Base-by-base conservation (phyloP, 2,797 vertebrate genomes). In the Pogoniulus pusillus region DNA sequence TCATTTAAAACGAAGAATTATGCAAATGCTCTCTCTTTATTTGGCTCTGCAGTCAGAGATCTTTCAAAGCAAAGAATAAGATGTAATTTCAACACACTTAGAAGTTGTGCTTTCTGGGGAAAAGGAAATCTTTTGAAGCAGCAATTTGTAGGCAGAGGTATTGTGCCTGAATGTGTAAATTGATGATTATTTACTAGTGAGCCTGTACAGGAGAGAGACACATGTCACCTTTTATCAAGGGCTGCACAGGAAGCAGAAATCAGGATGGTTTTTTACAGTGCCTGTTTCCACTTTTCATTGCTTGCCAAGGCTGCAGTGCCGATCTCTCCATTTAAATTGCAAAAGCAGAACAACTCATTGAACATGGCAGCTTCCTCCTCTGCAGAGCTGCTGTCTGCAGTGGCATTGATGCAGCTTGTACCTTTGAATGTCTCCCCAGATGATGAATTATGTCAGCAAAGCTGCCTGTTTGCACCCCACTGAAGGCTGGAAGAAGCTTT, bases 141-240 rank as follows among this genome's bases (percentile, higher is more conserved):
- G 91, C 81, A 96, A 96, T 97, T 96, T 97, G 91, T 96, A 95
- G 92, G 84, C 80, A 91, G 81, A 73, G 76, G 68, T 92, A 95
- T 94, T 94, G 94, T 94, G 93, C 82, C 91, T 72, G 87, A 92
- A 96, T 90, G 93, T 91, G 88, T 96, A 96, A 96, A 96, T 79
- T 96, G 94, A 96, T 96, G 91, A 96, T 97, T 96, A 97, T 97
- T 96, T 96, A 97, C 95, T 91, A 73, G 93, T 45, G 45, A 91
- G 78, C 47, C 72, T 91, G 86, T 60, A 93, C 91, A 93, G 81
- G 88, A 93, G 91, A 96, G 89, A 90, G 95, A 93, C 93, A 85
- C 60, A 87, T 90, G 91, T 83, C 84, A 94, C 72, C 86, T 93
- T 95, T 91, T 93, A 93, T 96, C 95, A 95, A 58, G 4, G 49